A percentile compares a stretch with the other conserved stretches of the same genome.
phyloP scores from a whole-genome alignment of 1,140 invertebrate species.

The Akabosia matsudoensis region DNA sequence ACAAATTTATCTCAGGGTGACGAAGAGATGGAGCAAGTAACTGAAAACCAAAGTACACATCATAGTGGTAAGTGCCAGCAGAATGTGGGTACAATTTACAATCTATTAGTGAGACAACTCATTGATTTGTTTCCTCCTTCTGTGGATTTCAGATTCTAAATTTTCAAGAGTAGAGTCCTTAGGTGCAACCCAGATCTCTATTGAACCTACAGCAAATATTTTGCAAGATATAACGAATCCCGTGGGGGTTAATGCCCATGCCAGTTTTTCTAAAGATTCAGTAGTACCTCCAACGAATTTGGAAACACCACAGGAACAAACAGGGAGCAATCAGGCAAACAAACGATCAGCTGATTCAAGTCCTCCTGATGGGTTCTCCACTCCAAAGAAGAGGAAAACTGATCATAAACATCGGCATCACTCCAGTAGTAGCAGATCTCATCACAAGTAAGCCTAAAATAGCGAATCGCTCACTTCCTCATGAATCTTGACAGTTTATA shows the following conservation, averaged over 20 bases:
- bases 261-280: not conserved
- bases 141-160: not conserved
- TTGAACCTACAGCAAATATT: slow-evolving; percentile 5
- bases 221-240: slow-evolving; percentile 13
- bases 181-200: not conserved
- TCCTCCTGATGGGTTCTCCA: not conserved
- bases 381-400: not conserved
- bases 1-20: too few species aligned
- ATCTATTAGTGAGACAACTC: too few species aligned
- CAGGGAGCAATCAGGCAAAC: not conserved
- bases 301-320: slow-evolving; percentile 1
- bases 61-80: too few species aligned
- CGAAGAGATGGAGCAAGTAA: too few species aligned
- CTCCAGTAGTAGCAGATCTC: slow-evolving; percentile 9
- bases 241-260: not conserved
- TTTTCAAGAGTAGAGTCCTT: not conserved
- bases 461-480: too few species aligned
- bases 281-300: not conserved
- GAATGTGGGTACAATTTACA: too few species aligned
- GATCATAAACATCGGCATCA: slow-evolving; percentile 5
- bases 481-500: not conserved
- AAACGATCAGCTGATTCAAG: slow-evolving; percentile 6
- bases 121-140: not conserved
- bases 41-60: too few species aligned
- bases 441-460: not conserved